Conservation (phyloP, 2,113 vertebrate genomes). For the Siphamia tubifer region DNA sequence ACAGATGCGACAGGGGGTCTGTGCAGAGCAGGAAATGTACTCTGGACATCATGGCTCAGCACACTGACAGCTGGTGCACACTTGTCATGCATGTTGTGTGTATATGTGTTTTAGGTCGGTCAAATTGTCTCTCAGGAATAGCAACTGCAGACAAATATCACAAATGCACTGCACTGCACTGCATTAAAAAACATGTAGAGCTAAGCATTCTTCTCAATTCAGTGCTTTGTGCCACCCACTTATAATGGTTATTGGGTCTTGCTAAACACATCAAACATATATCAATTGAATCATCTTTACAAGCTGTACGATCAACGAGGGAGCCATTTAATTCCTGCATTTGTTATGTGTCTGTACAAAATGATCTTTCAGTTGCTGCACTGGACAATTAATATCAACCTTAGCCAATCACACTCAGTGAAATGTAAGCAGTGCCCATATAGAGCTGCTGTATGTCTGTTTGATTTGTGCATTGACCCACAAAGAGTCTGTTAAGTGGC, state of each 20-base stretch:
- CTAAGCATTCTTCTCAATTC: neutral
- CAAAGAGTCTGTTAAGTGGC: slow-evolving; percentile 70
- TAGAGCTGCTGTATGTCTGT: slow-evolving; percentile 67
- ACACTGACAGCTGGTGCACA: slow-evolving; percentile 70
- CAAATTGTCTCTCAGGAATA: slow-evolving; percentile 31
- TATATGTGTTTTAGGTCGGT: slow-evolving; percentile 17
- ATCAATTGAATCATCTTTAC: slow-evolving; percentile 52
- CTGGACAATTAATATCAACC: slow-evolving; percentile 56
- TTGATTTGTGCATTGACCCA: slow-evolving; percentile 78
- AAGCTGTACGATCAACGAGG: slow-evolving; percentile 43
- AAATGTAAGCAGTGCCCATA: slow-evolving; percentile 50
- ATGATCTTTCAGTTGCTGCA: slow-evolving; percentile 39
- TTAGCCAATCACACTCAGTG: slow-evolving; percentile 53
- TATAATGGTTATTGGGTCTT: neutral
- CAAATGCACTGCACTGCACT: too few species aligned
- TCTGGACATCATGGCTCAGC: slow-evolving; percentile 63
- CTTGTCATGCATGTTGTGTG: slow-evolving; percentile 9
- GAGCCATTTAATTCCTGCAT: slow-evolving; percentile 35
- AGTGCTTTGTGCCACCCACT: neutral
- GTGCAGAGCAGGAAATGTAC: slow-evolving; percentile 42
- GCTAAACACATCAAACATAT: slow-evolving; percentile 21
- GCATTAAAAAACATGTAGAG: too few species aligned
- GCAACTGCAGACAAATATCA: slow-evolving; percentile 52
- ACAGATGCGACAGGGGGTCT: slow-evolving; percentile 61
- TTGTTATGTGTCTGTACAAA: slow-evolving; percentile 25